phyloP scores from a whole-genome alignment of 2,797 vertebrate species.

The Halcyon smyrnensis region DNA sequence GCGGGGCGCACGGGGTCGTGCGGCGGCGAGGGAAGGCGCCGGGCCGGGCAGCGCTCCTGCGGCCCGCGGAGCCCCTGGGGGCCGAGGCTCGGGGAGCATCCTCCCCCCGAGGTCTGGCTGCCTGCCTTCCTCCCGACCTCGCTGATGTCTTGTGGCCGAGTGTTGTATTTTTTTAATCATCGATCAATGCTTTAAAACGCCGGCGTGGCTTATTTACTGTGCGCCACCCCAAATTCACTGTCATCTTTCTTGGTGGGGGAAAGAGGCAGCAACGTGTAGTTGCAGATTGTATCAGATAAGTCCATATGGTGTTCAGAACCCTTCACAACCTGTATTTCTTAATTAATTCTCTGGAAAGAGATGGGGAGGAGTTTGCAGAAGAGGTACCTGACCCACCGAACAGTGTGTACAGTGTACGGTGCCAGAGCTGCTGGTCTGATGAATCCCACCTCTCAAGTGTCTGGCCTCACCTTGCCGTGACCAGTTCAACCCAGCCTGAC shows the following conservation, averaged over 20 bases:
- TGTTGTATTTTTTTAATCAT: accelerated
- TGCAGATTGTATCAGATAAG: neutral
- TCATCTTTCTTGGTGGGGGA: neutral
- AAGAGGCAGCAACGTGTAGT: too few relatives aligned
- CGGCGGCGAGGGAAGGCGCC: neutral
- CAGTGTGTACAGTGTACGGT: too few relatives aligned
- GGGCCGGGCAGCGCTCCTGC: too few relatives aligned
- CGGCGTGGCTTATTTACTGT: neutral
- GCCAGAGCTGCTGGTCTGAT: accelerated
- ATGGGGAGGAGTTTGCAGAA: neutral
- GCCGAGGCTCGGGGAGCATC: neutral
- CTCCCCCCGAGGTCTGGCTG: accelerated
- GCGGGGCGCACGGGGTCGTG: too few relatives aligned
- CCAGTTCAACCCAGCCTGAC: neutral
- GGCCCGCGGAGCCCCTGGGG: neutral
- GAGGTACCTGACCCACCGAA: neutral
- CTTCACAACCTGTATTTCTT: neutral
- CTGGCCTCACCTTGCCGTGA: accelerated
- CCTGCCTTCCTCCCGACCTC: accelerated
- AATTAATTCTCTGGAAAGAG: neutral
- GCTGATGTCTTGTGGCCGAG: neutral
- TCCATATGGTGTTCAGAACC: accelerated
- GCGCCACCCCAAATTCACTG: neutral
- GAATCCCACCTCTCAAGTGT: accelerated
- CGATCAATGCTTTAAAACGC: accelerated